Evolutionary conservation across 2,797 vertebrate species (phyloP).

Genomic region (Picus viridis): DNA sequence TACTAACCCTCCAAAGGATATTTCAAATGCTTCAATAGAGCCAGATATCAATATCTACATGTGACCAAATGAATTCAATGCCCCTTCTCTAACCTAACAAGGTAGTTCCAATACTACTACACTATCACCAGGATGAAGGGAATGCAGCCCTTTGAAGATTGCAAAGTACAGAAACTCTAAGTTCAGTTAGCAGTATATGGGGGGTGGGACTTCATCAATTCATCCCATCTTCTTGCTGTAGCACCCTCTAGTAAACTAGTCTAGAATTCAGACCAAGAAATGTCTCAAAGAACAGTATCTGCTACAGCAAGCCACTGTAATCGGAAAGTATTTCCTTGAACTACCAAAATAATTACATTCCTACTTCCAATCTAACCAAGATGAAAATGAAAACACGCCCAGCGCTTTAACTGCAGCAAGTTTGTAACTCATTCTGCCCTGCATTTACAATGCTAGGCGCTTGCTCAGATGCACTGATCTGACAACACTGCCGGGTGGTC

Average conservation of each 20-base stretch:
- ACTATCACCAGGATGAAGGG: not conserved
- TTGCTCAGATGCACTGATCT: not conserved
- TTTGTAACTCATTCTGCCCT: not conserved
- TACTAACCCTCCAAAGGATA: conserved; percentile 44
- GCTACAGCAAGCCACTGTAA: not conserved
- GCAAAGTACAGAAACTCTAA: not conserved
- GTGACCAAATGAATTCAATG: not conserved
- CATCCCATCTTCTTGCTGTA: not conserved
- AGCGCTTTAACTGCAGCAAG: not conserved
- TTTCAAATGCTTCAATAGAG: conserved; percentile 9
- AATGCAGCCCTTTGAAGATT: not conserved
- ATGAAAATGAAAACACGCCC: not conserved
- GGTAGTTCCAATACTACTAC: not conserved
- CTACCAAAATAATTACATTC: not conserved
- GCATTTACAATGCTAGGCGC: not conserved
- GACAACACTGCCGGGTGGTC: not conserved
- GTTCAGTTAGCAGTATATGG: not conserved
- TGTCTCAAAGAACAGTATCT: not conserved
- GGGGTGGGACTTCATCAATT: not conserved
- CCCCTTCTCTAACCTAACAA: not conserved
- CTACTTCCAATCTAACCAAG: not conserved
- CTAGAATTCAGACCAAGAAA: not conserved
- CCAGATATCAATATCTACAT: not conserved
- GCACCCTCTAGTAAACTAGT: not conserved
- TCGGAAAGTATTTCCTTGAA: not conserved